phyloP scores from a whole-genome alignment of 2,113 vertebrate species.

The Nymphicus hollandicus region DNA sequence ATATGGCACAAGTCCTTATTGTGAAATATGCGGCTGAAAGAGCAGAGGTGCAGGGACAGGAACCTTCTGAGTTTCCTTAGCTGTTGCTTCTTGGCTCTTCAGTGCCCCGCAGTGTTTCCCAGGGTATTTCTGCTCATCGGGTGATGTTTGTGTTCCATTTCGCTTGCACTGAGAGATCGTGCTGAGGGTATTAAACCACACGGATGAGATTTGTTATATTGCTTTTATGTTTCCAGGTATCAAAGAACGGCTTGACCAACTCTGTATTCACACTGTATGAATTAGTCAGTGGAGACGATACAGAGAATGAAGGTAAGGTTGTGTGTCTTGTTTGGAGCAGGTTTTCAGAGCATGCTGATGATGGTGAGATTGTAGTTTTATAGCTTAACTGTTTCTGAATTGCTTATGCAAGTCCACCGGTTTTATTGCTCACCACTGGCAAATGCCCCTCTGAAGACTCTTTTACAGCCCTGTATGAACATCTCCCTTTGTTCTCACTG shows the following conservation, averaged over 20 bases:
- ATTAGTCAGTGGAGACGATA: conserved; percentile 89
- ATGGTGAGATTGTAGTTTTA: not conserved
- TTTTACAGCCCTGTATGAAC: not conserved
- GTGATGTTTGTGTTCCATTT: rapidly evolving
- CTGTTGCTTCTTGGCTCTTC: not conserved
- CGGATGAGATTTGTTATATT: rapidly evolving
- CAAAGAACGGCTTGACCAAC: conserved; percentile 89
- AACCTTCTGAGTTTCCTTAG: rapidly evolving
- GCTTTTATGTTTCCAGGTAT: conserved; percentile 76
- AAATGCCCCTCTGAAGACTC: not conserved
- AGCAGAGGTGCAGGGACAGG: not conserved
- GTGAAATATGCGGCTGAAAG: not conserved
- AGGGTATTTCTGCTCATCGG: rapidly evolving
- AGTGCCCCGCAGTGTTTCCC: not conserved
- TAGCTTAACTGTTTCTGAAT: not conserved
- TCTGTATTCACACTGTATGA: conserved; percentile 96
- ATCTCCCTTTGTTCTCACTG: not conserved
- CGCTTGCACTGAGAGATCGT: rapidly evolving
- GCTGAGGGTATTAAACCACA: rapidly evolving
- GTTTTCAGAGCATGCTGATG: not conserved
- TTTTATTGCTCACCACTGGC: not conserved
- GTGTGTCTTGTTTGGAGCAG: rapidly evolving
- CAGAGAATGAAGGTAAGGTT: conserved; percentile 86
- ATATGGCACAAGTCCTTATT: rapidly evolving
- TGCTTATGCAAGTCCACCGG: not conserved